Conservation (phyloP, 2,888 invertebrate species). For the Lithophane socia region DNA sequence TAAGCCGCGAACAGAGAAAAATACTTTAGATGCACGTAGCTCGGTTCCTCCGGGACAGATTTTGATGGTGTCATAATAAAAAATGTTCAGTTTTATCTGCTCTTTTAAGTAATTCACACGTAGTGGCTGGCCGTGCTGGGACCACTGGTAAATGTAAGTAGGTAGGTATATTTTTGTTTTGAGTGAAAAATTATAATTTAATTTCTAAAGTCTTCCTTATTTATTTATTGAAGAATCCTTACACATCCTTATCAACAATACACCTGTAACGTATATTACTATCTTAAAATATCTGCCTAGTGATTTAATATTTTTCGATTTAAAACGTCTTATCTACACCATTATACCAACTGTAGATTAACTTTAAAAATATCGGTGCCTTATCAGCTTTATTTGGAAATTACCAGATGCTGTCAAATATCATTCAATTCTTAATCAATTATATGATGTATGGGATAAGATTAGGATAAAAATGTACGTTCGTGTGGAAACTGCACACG, state of each 20-base stretch:
- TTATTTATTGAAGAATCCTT: not conserved
- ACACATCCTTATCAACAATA: not conserved
- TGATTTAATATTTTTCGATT: not conserved
- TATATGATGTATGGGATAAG: slow-evolving; percentile 14
- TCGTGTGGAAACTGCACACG: slow-evolving; percentile 9
- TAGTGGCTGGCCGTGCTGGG: no score
- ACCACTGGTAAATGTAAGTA: no score
- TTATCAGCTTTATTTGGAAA: slow-evolving; percentile 27
- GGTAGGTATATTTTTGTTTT: not conserved
- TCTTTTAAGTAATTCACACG: no score
- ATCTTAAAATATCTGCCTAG: slow-evolving; percentile 1
- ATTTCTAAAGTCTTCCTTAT: not conserved
- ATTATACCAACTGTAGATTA: not conserved
- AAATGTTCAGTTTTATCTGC: no score
- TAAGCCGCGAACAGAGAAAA: no score
- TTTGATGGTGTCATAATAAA: no score
- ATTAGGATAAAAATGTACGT: slow-evolving; percentile 27
- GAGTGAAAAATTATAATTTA: not conserved
- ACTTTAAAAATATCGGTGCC: slow-evolving; percentile 28
- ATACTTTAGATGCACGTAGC: no score
- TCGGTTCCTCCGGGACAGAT: no score
- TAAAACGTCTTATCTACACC: slow-evolving; percentile 6
- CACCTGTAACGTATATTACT: not conserved
- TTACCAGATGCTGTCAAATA: slow-evolving; percentile 17
- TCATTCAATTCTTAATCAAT: slow-evolving; percentile 12